Base-by-base conservation (phyloP, 2,797 vertebrate genomes). In the Nasua narica region DNA sequence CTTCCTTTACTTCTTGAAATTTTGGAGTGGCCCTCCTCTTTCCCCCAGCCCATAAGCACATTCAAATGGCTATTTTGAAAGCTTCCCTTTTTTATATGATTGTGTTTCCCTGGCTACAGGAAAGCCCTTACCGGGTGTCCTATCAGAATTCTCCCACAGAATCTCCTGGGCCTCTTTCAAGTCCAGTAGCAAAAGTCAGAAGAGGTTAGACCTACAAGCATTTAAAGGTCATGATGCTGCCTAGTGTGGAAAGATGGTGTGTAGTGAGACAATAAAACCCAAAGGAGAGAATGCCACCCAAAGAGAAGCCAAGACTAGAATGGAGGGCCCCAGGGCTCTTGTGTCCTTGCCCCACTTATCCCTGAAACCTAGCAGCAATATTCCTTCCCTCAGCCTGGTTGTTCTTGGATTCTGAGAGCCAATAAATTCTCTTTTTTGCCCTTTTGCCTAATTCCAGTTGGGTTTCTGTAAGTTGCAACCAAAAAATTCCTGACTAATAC, bases 381-480 rank as follows among this genome's bases (percentile, higher is more conserved):
- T 74, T 78, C 52, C 67, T 69, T 95, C 87, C 79, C 56, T 88
- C 52, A 15, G 78, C 46, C 65, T 91, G 76, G 94, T 87, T 96
- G 89, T 96, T 96, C 91, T 96, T 94, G 79, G 96, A 97, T 96
- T 95, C 83, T 27, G n/a, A 84, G 83, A 96, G 40, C 62, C 69
- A 91, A 84, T 96, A 96, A 97, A 91, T 96, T 96, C 89, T 86
- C 79, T 70, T 86, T 82, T 82, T 86, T 95, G 78, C n/a, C 72
- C 85, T 92, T 95, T 95, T 94, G 90, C 95, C 92, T 93, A 91
- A 96, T 96, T 94, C 87, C 89, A 96, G 40, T 87, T 97, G 89
- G 56, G 35, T 96, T 96, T 97, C 93, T 96, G 91, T 95, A 97
- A 97, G 40, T 93, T 96, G 76, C 52, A 96, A 95, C 88, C 72